Evolutionary conservation across 2,113 vertebrate genomes (phyloP), one percentile per base, ranked within the genome.

Genomic region (Bos javanicus): DNA sequence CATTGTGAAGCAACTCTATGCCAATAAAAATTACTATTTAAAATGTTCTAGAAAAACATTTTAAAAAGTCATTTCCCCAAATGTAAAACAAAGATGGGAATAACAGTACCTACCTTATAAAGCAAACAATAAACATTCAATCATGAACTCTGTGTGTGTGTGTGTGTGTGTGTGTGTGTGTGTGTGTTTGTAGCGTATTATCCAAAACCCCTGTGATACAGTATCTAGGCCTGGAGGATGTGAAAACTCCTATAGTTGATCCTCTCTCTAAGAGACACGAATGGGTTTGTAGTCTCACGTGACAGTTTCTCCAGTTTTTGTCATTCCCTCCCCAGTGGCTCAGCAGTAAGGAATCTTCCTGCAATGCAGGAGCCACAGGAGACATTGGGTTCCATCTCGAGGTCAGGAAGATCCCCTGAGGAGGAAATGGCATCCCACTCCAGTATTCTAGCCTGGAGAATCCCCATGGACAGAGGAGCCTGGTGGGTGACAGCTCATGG

Each of bases 271-370:
- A 7, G 11, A 82, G 28, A 52, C 15, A 17, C 7, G 2, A 52
- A 14, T 17, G 9, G 9, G 19, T 59, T 25, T 5, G 11, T 62
- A 21, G 25, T 43, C 60, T 46, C 17, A 33, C 30, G 33, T 15
- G 36, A 21, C 4, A 67, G 6, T 30, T 62, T 93, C 48, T 57
- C 3, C 26, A 57, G 4, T 12, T 43, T 17, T 26, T 28, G 9
- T 39, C 36, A 5, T 21, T 52, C 17, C 46, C 2, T 19, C 9
- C n/a, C 64, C 0, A 0, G 64, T 36, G 17, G 64, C 9, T 71
- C n/a, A 11, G n/a, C 64, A 71, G n/a, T 36, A 11, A 71, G 64
- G 17, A 71, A 36, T 71, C 17, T 21, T n/a, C 64, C 64, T 71
- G 17, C 17, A 21, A 21, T 71, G n/a, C 64, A 67, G 64, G 64